Conservation (phyloP, 30 jellyfish, hydroid and myxozoan genomes). For the Phacellophora camtschatica region DNA sequence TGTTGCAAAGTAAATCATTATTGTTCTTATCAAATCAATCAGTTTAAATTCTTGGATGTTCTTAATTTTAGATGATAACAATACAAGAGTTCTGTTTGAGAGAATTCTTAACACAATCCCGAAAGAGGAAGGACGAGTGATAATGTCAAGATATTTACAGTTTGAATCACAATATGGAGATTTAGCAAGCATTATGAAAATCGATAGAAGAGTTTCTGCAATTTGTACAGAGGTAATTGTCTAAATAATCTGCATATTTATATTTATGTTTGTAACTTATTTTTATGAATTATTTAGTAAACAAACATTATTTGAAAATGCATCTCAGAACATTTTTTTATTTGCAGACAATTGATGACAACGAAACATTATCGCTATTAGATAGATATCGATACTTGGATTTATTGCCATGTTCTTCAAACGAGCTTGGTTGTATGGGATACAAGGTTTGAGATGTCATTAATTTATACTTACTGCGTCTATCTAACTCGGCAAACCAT, state of each 20-base stretch:
- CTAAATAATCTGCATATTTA: no score
- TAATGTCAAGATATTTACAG: constrained; percentile 69
- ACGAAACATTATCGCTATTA: constrained; percentile 73
- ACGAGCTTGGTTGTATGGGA: constrained; percentile 87
- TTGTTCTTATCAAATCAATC: no score
- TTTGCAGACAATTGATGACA: constrained; percentile 72
- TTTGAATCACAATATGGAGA: constrained; percentile 95
- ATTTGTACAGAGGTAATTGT: constrained; percentile 47
- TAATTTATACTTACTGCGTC: no score
- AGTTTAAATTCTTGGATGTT: neutral
- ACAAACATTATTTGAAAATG: no score
- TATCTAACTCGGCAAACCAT: no score
- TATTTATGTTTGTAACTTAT: no score
- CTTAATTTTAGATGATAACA: constrained; percentile 77
- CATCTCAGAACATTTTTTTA: no score
- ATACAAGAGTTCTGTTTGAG: constrained; percentile 89
- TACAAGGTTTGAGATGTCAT: constrained; percentile 85
- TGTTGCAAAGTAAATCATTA: no score
- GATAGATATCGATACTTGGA: constrained; percentile 85
- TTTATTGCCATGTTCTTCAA: constrained; percentile 72
- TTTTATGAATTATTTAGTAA: no score
- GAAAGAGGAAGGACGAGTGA: constrained; percentile 61
- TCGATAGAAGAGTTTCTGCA: constrained; percentile 74
- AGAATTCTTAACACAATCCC: constrained; percentile 72
- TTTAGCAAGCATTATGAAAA: constrained; percentile 75